Percentiles rank a stretch among this genome's conserved stretches.
Conservation (phyloP, 2,888 invertebrate genomes). For the Conus canariensis region DNA sequence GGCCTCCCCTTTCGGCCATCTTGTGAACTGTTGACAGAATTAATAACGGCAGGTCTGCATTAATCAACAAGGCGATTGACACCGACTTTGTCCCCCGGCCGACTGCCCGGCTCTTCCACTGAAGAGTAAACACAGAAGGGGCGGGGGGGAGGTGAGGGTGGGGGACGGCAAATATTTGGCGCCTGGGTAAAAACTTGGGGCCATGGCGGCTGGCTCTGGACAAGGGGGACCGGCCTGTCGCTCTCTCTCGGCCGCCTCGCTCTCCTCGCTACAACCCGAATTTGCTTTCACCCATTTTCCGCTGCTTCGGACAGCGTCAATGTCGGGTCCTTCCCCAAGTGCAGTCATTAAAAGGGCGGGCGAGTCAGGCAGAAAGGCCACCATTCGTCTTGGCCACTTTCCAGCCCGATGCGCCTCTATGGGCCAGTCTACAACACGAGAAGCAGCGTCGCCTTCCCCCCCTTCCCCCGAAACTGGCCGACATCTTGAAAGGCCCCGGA, state of each 20-base stretch:
- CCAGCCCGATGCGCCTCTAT: slow-evolving; percentile 40
- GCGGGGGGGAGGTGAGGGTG: too few species aligned
- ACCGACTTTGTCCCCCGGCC: slow-evolving; percentile 42
- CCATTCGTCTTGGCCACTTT: slow-evolving; percentile 46
- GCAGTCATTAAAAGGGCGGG: slow-evolving; percentile 45
- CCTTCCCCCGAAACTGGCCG: slow-evolving; percentile 14
- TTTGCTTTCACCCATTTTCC: slow-evolving; percentile 55
- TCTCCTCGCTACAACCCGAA: slow-evolving; percentile 46
- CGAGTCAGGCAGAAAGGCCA: slow-evolving; percentile 41
- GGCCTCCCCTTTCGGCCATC: neutral
- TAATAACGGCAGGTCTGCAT: slow-evolving; percentile 43
- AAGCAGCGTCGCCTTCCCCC: neutral
- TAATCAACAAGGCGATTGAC: slow-evolving; percentile 43
- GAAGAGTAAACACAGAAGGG: slow-evolving; percentile 36
- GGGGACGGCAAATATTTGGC: slow-evolving; percentile 43
- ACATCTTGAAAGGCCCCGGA: slow-evolving; percentile 46
- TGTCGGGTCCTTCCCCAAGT: slow-evolving; percentile 39
- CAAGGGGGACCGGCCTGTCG: slow-evolving; percentile 16
- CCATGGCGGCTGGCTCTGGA: slow-evolving; percentile 19
- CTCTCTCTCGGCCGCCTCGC: slow-evolving; percentile 23
- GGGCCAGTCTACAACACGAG: slow-evolving; percentile 26
- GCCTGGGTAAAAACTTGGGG: slow-evolving; percentile 26
- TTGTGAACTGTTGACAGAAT: slow-evolving; percentile 43
- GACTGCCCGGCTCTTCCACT: slow-evolving; percentile 36
- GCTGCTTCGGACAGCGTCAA: slow-evolving; percentile 49